Evolutionary conservation across 2,888 invertebrate species (phyloP).

Genomic region (Blomia tropicalis): DNA sequence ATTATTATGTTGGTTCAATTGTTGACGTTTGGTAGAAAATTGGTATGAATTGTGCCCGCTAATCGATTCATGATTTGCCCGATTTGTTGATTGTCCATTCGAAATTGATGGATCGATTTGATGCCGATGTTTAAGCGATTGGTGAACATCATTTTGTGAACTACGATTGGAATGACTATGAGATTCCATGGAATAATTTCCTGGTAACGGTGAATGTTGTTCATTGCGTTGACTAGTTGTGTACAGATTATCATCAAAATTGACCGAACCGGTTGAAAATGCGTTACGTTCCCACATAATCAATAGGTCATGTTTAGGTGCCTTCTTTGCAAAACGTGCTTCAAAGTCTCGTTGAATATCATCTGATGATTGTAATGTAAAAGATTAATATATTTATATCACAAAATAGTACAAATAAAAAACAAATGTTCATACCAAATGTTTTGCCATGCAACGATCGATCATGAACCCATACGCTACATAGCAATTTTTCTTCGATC

Average conservation of each 20-base stretch:
- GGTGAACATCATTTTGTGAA: no score
- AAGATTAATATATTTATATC: no score
- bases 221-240: not conserved
- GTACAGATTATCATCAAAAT: not conserved
- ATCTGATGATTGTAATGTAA: not conserved
- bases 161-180: not conserved
- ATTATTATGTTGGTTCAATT: not conserved
- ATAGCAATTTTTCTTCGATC: conserved; percentile 1
- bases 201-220: not conserved
- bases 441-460: not conserved
- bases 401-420: not conserved
- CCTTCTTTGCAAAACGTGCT: conserved; percentile 17
- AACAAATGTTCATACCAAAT: not conserved
- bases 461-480: conserved; percentile 7
- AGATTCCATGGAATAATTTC: not conserved
- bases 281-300: conserved; percentile 18
- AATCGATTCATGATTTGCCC: not conserved
- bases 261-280: conserved; percentile 16
- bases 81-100: not conserved
- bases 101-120: no score
- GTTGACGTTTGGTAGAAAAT: not conserved
- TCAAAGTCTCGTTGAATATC: conserved; percentile 16
- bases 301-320: conserved; percentile 21
- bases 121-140: no score
- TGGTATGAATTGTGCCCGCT: not conserved